A percentile compares a stretch with the other conserved stretches of the same genome.
Evolutionary conservation across 1,140 invertebrate species (phyloP).

Genomic region (Cotesia glomerata): DNA sequence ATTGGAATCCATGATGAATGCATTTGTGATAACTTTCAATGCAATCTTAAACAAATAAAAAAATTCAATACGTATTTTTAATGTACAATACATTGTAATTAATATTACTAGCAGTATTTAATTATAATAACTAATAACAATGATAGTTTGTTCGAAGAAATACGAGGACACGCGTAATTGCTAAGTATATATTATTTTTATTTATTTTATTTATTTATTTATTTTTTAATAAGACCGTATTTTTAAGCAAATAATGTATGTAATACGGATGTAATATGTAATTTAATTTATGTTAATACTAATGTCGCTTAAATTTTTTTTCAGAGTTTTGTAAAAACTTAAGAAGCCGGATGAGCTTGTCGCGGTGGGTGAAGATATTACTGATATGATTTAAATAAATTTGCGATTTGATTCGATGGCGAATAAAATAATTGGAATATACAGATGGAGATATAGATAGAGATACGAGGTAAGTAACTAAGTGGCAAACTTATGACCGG

Average conservation of each 20-base stretch:
- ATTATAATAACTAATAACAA: neutral
- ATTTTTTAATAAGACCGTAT: no score
- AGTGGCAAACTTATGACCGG: neutral
- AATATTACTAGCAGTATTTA: neutral
- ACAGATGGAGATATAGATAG: no score
- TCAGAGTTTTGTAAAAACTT: no score
- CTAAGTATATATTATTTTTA: neutral
- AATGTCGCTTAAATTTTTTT: no score
- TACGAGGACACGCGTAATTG: slow-evolving; percentile 13
- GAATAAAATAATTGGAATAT: neutral
- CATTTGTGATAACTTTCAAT: slow-evolving; percentile 49
- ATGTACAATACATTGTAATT: neutral
- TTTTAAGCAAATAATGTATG: no score
- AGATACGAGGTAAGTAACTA: neutral
- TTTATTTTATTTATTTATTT: no score
- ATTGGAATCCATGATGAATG: slow-evolving; percentile 78
- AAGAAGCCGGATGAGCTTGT: no score
- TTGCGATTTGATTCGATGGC: slow-evolving; percentile 3
- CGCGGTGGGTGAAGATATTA: no score
- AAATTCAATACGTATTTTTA: neutral
- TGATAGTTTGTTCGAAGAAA: neutral
- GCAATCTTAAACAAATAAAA: slow-evolving; percentile 41
- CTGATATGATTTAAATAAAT: slow-evolving; percentile 6
- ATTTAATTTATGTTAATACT: no score
- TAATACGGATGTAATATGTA: no score